Conservation (phyloP, 2,113 vertebrate species). For the Pyrgilauda ruficollis region DNA sequence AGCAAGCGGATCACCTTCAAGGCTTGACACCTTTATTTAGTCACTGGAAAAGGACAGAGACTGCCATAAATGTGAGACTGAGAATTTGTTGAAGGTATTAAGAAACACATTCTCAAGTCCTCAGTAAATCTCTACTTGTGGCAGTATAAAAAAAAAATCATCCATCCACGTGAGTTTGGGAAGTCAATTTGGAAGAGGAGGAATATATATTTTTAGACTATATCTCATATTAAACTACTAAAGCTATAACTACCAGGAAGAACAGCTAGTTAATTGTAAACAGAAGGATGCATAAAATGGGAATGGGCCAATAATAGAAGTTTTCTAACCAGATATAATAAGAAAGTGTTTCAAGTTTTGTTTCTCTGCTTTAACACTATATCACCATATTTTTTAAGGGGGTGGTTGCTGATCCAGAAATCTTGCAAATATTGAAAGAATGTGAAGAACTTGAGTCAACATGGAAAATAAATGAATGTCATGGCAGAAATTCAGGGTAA, state of each 20-base stretch:
- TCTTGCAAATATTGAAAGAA: constrained; percentile 75
- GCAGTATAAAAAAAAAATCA: neutral
- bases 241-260: neutral
- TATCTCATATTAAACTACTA: neutral
- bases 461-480: constrained; percentile 74
- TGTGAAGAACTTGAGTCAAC: constrained; percentile 74
- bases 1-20: constrained; percentile 59
- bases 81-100: constrained; percentile 69
- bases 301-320: neutral
- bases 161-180: constrained; percentile 65
- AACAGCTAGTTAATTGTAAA: neutral
- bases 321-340: neutral
- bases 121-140: neutral
- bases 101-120: constrained; percentile 67
- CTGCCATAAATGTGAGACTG: constrained; percentile 65
- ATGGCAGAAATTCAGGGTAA: constrained; percentile 82
- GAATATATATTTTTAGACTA: neutral
- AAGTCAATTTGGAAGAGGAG: neutral
- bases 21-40: constrained; percentile 63
- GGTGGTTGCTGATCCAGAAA: constrained; percentile 67
- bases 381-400: constrained; percentile 58
- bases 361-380: neutral
- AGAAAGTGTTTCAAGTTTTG: neutral
- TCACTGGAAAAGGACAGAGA: constrained; percentile 68
- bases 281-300: neutral